A percentile compares a stretch with the other conserved stretches of the same genome.
phyloP scores from a whole-genome alignment of 1,140 invertebrate genomes.

The Parasteatoda tepidariorum region DNA sequence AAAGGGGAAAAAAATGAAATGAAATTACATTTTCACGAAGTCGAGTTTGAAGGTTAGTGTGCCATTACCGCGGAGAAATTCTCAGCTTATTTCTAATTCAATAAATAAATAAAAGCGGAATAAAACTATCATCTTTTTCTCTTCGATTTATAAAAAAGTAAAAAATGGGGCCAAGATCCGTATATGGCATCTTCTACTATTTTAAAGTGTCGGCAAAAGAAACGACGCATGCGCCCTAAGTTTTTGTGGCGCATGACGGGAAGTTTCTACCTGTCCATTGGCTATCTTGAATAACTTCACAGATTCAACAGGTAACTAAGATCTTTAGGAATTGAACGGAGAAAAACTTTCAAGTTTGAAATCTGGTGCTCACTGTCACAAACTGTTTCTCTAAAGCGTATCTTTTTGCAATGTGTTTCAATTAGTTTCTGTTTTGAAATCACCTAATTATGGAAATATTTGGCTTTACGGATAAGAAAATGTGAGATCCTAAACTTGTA shows the following conservation, averaged over 20 bases:
- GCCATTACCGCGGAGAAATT: too few relatives aligned
- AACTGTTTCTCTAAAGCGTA: too few relatives aligned
- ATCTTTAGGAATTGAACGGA: slow-evolving; percentile 10
- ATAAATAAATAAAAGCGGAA: too few relatives aligned
- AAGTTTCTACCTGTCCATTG: slow-evolving; percentile 34
- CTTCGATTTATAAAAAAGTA: neutral
- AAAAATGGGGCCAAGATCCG: slow-evolving; percentile 48
- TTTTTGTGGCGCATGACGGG: slow-evolving; percentile 34
- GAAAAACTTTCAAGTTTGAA: slow-evolving; percentile 23
- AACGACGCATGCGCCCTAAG: slow-evolving; percentile 5
- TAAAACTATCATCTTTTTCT: too few relatives aligned
- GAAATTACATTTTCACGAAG: neutral
- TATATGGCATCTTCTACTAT: slow-evolving; percentile 38
- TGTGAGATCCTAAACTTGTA: too few relatives aligned
- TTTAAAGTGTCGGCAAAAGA: neutral
- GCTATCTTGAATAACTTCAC: neutral
- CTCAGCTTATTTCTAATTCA: too few relatives aligned
- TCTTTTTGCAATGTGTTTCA: too few relatives aligned
- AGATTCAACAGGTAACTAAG: slow-evolving; percentile 31
- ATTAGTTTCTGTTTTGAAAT: too few relatives aligned
- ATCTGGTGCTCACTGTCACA: too few relatives aligned
- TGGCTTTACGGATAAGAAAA: too few relatives aligned
- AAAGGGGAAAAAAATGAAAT: neutral
- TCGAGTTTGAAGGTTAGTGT: slow-evolving; percentile 39
- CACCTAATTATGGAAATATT: too few relatives aligned